Evolutionary conservation across 2,888 invertebrate species (phyloP).

Genomic region (Apotomis capreana): DNA sequence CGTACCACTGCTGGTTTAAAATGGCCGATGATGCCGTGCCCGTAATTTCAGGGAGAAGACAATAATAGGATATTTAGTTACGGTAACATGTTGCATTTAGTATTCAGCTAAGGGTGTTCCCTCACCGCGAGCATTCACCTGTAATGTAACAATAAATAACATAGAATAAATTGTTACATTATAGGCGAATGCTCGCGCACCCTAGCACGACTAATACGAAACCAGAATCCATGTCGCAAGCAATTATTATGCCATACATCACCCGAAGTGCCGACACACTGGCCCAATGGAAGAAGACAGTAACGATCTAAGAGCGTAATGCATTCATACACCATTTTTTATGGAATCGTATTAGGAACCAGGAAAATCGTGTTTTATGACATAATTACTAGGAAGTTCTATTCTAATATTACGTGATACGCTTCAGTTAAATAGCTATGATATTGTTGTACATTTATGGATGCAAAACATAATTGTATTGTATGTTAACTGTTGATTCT

Average conservation of each 20-base stretch:
- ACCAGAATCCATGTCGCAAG: conserved; percentile 39
- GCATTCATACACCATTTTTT: background rate
- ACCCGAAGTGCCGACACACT: conserved; percentile 24
- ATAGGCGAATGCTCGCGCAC: too few species aligned
- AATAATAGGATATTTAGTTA: too few species aligned
- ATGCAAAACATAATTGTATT: too few species aligned
- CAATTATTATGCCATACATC: conserved; percentile 37
- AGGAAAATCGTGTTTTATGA: conserved; percentile 59
- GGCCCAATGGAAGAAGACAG: background rate
- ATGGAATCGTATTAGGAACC: conserved; percentile 46
- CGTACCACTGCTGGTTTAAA: too few species aligned
- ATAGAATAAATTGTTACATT: too few species aligned
- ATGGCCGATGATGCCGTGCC: too few species aligned
- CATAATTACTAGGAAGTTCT: conserved; percentile 51
- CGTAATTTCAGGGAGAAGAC: too few species aligned
- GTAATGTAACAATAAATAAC: too few species aligned
- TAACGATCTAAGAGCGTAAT: background rate
- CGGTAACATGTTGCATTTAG: too few species aligned
- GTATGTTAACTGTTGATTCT: too few species aligned
- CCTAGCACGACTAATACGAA: background rate
- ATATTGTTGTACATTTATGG: background rate
- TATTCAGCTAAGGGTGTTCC: too few species aligned
- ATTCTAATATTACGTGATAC: conserved; percentile 30
- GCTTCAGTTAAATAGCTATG: conserved; percentile 6
- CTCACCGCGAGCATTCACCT: conserved; percentile 42